These are phyloP conservation scores for Campylorhamphus procurvoides DNA, from an alignment of 2,113 vertebrate genomes.

Conservation along the genomic window DNA sequence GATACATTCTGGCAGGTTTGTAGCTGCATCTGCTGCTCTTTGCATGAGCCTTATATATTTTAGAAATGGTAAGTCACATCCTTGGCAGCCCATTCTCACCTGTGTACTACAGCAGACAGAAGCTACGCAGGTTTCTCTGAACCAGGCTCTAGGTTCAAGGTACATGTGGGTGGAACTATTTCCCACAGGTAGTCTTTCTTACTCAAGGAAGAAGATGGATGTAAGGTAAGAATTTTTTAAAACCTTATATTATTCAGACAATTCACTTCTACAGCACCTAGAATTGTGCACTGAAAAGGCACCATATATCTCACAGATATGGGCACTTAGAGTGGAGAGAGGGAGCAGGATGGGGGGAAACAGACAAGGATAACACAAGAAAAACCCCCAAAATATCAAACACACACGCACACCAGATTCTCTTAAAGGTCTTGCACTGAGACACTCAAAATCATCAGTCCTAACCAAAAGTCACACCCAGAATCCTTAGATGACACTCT, in stretches of 20 bases:
- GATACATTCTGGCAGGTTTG: not conserved
- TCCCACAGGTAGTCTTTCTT: not conserved
- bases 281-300: not conserved
- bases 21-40: not conserved
- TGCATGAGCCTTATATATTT: not conserved
- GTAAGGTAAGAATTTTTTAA: not conserved
- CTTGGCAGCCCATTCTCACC: not conserved
- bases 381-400: not conserved
- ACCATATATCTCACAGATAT: accelerated
- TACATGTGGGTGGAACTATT: accelerated
- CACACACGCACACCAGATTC: not conserved
- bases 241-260: not conserved
- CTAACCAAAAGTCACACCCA: not conserved
- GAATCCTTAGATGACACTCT: not conserved
- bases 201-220: not conserved
- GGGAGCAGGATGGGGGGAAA: accelerated
- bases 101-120: not conserved
- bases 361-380: accelerated
- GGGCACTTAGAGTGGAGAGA: not conserved
- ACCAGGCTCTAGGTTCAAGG: not conserved
- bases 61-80: not conserved
- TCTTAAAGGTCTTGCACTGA: not conserved
- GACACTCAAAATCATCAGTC: not conserved
- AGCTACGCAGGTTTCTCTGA: not conserved
- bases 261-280: not conserved